These are phyloP conservation scores for Metridium senile DNA, from an alignment of 92 coral and sea anemone species.

Conservation along the genomic window DNA sequence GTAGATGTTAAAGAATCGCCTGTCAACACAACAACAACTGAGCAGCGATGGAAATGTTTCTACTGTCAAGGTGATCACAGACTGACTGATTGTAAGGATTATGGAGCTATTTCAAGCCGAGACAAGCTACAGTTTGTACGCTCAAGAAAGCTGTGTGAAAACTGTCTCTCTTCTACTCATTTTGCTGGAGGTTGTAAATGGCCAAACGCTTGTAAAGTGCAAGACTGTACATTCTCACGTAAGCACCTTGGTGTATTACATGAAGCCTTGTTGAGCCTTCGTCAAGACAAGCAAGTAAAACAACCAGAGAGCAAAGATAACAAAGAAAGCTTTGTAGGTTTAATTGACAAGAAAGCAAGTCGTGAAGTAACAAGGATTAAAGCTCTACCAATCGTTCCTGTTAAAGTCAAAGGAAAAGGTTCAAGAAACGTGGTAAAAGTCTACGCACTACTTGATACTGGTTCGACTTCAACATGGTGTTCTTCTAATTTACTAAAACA, in stretches of 20 bases:
- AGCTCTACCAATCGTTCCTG: too few relatives aligned
- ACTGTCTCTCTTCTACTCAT: constrained; percentile 46
- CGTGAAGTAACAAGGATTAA: too few relatives aligned
- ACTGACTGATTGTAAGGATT: constrained; percentile 27
- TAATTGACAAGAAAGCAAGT: too few relatives aligned
- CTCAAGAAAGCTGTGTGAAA: constrained; percentile 42
- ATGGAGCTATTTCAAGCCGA: constrained; percentile 32
- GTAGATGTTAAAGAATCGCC: too few relatives aligned
- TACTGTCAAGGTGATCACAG: constrained; percentile 31
- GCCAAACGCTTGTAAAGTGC: constrained; percentile 31
- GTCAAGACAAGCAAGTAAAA: too few relatives aligned
- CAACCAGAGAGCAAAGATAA: too few relatives aligned
- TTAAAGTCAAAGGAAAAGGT: too few relatives aligned
- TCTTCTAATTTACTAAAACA: constrained; percentile 25
- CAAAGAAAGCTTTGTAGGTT: too few relatives aligned
- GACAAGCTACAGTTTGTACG: constrained; percentile 38
- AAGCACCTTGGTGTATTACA: constrained; percentile 53
- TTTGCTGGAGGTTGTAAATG: constrained; percentile 43
- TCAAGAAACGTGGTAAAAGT: constrained; percentile 28
- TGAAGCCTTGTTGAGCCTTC: constrained; percentile 31
- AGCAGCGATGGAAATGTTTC: too few relatives aligned
- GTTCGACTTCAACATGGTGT: constrained; percentile 70
- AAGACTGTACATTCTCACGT: too few relatives aligned
- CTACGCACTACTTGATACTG: too few relatives aligned
- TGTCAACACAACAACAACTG: too few relatives aligned